phyloP scores from a whole-genome alignment of 1,140 invertebrate genomes.

The Drosophila nigrodunni region DNA sequence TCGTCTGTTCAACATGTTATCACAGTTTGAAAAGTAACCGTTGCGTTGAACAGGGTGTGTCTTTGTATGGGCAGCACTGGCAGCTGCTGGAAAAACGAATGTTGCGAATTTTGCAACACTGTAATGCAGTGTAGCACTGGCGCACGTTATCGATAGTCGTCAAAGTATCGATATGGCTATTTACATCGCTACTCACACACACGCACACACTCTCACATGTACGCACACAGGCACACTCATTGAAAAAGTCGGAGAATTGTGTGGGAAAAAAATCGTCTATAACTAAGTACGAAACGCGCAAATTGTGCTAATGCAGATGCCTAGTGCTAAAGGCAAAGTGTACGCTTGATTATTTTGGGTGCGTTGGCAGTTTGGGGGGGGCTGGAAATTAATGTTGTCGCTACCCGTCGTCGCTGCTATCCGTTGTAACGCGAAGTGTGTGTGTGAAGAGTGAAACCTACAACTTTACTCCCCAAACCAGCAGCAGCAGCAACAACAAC shows the following conservation, averaged over 20 bases:
- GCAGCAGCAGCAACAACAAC: conserved; percentile 40
- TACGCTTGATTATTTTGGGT: conserved; percentile 40
- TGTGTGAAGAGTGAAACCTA: conserved; percentile 73
- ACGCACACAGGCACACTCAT: conserved; percentile 55
- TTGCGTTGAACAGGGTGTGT: neutral
- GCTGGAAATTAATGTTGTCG: conserved; percentile 51
- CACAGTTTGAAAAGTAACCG: conserved; percentile 37
- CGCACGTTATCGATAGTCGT: conserved; percentile 19
- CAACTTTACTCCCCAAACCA: conserved; percentile 69
- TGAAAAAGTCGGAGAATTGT: conserved; percentile 76
- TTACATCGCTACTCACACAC: conserved; percentile 47
- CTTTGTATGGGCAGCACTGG: conserved; percentile 7
- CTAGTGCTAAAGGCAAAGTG: conserved; percentile 48
- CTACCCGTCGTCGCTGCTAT: conserved; percentile 15
- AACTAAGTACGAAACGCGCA: conserved; percentile 53
- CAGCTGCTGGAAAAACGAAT: neutral
- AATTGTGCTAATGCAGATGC: conserved; percentile 57
- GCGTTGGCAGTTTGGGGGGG: conserved; percentile 46
- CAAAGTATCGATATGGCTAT: conserved; percentile 31
- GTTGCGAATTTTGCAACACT: conserved; percentile 12
- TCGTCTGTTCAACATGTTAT: conserved; percentile 17
- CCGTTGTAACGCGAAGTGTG: conserved; percentile 50
- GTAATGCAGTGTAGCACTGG: neutral
- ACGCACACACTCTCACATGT: conserved; percentile 34
- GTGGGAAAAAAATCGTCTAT: conserved; percentile 68